Conservation (phyloP, 2,797 vertebrate species). For the Gadopsis bispinosus region DNA sequence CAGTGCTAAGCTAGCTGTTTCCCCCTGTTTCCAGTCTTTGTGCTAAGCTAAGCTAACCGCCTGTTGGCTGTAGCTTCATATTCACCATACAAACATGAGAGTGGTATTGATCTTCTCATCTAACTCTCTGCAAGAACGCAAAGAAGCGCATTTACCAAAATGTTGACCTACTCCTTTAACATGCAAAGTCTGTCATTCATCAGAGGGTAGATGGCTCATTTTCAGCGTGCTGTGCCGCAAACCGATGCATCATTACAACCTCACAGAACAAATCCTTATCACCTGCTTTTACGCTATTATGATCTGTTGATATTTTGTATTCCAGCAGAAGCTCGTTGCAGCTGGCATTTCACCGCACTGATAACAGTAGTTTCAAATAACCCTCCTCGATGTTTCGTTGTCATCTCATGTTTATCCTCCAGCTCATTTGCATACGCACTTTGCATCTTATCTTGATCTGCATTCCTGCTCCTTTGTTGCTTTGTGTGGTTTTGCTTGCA, state of each 20-base stretch:
- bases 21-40: not conserved
- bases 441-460: conserved; percentile 40
- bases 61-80: not conserved
- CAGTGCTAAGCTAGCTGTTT: not conserved
- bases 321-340: conserved; percentile 19
- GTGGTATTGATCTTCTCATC: not conserved
- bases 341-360: conserved; percentile 36
- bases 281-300: conserved; percentile 3
- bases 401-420: conserved; percentile 15
- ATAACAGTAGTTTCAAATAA: conserved; percentile 28
- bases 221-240: not conserved
- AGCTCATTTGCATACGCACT: conserved; percentile 35
- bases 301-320: conserved; percentile 38
- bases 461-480: not conserved
- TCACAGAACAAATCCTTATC: conserved; percentile 11
- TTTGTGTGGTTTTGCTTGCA: not conserved
- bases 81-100: not conserved
- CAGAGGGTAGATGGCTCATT: conserved; percentile 4
- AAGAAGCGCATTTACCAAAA: conserved; percentile 1
- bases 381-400: not conserved
- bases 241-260: conserved; percentile 4
- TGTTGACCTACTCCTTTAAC: conserved; percentile 2
- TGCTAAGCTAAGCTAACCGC: not conserved
- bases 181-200: not conserved
- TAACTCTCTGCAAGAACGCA: not conserved